A percentile compares a stretch with the other conserved stretches of the same genome.
Evolutionary conservation across 2,888 invertebrate species (phyloP).

Genomic region (Dioctria rufipes): DNA sequence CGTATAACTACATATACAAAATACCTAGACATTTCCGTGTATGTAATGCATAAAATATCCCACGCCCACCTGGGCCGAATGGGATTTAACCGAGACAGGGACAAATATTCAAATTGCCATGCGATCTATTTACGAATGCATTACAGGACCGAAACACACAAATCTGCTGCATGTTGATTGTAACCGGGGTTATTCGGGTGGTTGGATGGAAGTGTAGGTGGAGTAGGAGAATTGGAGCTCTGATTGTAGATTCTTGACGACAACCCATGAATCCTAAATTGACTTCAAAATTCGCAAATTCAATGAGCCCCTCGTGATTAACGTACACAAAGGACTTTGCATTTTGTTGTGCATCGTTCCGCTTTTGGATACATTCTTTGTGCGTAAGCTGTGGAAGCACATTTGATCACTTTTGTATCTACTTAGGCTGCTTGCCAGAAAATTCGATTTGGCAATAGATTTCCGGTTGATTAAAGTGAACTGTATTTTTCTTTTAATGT

Average conservation of each 20-base stretch:
- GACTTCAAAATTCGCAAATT: constrained; percentile 33
- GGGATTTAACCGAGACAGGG: constrained; percentile 1
- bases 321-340: constrained; percentile 6
- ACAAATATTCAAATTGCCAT: constrained; percentile 51
- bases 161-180: constrained; percentile 47
- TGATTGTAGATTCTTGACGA: constrained; percentile 44
- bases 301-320: constrained; percentile 31
- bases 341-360: neutral
- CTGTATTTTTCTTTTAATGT: too few species aligned
- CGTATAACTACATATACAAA: too few species aligned
- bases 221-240: neutral
- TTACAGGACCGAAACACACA: constrained; percentile 40
- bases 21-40: neutral
- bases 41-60: constrained; percentile 8
- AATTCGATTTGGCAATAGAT: too few species aligned
- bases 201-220: neutral
- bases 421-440: too few species aligned
- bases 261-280: constrained; percentile 28
- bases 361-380: neutral
- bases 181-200: too few species aligned
- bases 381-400: too few species aligned
- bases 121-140: constrained; percentile 46
- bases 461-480: too few species aligned
- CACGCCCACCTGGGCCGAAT: constrained; percentile 21
- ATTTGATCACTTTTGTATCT: too few species aligned